Conservation (phyloP, 1,140 invertebrate genomes). For the Tetramorium alpestre region DNA sequence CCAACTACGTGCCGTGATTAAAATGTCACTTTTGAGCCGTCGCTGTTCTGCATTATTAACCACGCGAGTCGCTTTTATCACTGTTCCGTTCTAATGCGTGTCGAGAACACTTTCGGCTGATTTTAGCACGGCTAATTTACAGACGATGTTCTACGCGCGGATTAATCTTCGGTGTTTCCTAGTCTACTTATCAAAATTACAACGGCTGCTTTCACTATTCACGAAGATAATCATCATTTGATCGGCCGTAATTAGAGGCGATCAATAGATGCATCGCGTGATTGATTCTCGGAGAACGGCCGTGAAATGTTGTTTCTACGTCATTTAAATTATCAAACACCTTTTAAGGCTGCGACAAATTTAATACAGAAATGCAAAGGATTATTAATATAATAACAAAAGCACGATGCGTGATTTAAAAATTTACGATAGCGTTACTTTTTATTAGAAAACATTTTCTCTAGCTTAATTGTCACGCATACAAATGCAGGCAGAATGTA, state of each 20-base stretch:
- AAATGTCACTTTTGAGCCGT: conserved; percentile 47
- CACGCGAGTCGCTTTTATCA: conserved; percentile 28
- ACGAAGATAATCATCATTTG: conserved; percentile 29
- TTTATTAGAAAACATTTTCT: background rate
- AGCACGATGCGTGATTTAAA: background rate
- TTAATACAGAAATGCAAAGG: background rate
- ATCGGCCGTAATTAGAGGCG: conserved; percentile 21
- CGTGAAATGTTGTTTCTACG: background rate
- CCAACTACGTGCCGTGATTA: conserved; percentile 41
- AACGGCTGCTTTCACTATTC: conserved; percentile 27
- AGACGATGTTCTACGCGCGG: background rate
- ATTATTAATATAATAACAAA: background rate
- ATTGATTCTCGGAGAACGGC: conserved; percentile 28
- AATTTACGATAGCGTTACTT: background rate
- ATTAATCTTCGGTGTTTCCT: conserved; percentile 51
- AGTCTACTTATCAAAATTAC: conserved; percentile 50
- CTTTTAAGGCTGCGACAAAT: background rate
- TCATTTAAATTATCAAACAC: background rate
- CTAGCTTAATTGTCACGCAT: background rate
- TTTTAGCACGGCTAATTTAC: conserved; percentile 49
- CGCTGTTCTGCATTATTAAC: conserved; percentile 40
- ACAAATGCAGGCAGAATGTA: background rate
- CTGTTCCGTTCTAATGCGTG: background rate
- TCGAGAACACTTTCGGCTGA: conserved; percentile 42
- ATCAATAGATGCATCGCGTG: background rate